Base-by-base conservation (phyloP, 2,888 invertebrate species). In the Melieria picta region DNA sequence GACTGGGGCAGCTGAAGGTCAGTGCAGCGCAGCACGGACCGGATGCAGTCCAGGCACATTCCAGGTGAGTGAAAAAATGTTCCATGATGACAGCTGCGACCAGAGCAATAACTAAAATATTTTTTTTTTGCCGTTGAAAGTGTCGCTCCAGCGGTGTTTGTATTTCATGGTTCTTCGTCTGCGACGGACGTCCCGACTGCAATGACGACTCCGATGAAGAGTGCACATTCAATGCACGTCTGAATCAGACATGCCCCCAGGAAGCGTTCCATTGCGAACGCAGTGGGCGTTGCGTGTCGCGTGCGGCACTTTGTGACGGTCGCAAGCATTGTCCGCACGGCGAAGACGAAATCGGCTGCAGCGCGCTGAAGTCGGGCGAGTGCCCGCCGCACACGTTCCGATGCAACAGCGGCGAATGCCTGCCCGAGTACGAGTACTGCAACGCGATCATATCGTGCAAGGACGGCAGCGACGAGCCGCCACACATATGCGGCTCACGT, bases 131-230 rank as follows among this genome's bases (percentile, higher is more conserved):
- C 13, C 45, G 4, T 50, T 47, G 42, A 68, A 88, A 96, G 92
- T 96, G 96, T 84, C 93, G 93, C 47, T 93, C 93, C 67, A 92
- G 93, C 66, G 96, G 96, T 1, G 89, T 91, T 11, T 96, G 96
- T 86, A 94, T 96, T 82, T 95, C 95, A 80, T 96, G 95, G 95
- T 96, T 94, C 89, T 96, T 95, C 86, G 94, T 96, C 5, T 96
- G 96, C 86, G 96, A 96, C 84, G 84, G 87, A 11, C 91, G 93
- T 76, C 90, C 91, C 75, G 95, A 96, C 83, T 96, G 96, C 82
- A 90, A 90, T 7, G 96, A 96, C 81, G 94, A 93, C 30, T 95
- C 95, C 0, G 96, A 96, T 84, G 96, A 96, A 86, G 92, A 92
- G 81, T 95, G 95, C 84, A 88, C 89, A 80, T 90, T 89, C 73